phyloP scores from a whole-genome alignment of 2,888 invertebrate species.

The Agriotes lineatus region DNA sequence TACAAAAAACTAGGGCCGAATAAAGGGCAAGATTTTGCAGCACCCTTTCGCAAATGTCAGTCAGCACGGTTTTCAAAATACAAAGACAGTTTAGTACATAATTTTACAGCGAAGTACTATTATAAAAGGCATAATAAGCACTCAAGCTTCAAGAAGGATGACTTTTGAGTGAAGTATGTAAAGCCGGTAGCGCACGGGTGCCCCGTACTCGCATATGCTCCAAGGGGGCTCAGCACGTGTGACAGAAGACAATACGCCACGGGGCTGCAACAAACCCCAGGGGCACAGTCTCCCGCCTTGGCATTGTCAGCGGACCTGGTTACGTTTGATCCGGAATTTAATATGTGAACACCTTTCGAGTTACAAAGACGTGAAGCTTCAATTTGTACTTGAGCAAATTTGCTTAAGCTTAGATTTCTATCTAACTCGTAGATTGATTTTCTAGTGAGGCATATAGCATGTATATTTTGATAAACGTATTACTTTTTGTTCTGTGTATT shows the following conservation, averaged over 20 bases:
- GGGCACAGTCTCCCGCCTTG: conserved; percentile 53
- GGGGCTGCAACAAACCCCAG: conserved; percentile 49
- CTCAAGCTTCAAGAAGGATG: conserved; percentile 35
- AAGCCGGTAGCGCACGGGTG: conserved; percentile 53
- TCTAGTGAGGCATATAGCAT: no score
- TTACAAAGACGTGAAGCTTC: neutral
- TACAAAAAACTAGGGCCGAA: no score
- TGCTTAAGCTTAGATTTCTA: no score
- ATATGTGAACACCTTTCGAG: conserved; percentile 35
- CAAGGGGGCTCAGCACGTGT: conserved; percentile 55
- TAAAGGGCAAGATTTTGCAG: no score
- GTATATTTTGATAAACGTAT: no score
- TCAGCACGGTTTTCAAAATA: neutral
- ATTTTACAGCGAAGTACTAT: conserved; percentile 1
- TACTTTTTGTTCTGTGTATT: no score
- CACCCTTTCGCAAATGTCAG: no score
- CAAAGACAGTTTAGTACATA: neutral
- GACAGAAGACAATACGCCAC: conserved; percentile 53
- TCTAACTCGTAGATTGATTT: no score
- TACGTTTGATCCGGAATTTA: conserved; percentile 53
- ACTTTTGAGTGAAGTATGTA: conserved; percentile 42
- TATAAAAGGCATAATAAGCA: conserved; percentile 35
- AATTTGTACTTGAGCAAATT: neutral
- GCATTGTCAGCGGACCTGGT: conserved; percentile 50
- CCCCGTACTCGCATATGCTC: conserved; percentile 49